Percentiles rank a stretch among this genome's conserved stretches.
phyloP scores from a whole-genome alignment of 1,140 invertebrate genomes.

The Atta texana region DNA sequence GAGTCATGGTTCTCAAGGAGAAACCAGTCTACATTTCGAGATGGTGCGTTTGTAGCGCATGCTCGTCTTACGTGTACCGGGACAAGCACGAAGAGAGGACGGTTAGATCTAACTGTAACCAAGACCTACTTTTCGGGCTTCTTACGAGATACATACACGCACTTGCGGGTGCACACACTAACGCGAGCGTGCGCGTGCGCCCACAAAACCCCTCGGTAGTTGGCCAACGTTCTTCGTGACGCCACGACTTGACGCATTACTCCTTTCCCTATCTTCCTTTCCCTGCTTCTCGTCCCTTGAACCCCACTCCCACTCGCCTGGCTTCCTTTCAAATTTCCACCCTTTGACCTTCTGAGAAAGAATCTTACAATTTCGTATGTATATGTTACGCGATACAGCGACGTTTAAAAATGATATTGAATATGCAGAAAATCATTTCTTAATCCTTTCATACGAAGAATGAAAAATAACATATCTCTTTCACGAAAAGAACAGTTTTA shows the following conservation, averaged over 20 bases:
- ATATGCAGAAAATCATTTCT: neutral
- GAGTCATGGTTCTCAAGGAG: neutral
- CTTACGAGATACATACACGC: constrained; percentile 15
- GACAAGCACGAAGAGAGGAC: constrained; percentile 70
- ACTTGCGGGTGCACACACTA: neutral
- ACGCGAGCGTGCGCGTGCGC: neutral
- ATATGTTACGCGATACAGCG: neutral
- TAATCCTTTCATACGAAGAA: neutral
- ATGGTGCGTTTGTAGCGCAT: neutral
- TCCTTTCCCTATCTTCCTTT: constrained; percentile 25
- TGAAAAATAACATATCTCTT: too few species aligned
- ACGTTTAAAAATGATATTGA: neutral
- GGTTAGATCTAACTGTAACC: constrained; percentile 85
- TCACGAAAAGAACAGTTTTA: too few species aligned
- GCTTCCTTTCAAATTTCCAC: constrained; percentile 63
- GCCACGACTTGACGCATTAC: constrained; percentile 7
- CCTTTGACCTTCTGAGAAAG: constrained; percentile 45
- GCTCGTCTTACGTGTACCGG: constrained; percentile 46
- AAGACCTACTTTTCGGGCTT: constrained; percentile 82
- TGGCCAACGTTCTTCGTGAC: constrained; percentile 45
- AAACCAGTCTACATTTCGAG: neutral
- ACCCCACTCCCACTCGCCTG: constrained; percentile 63
- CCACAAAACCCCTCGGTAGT: constrained; percentile 8
- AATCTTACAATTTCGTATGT: constrained; percentile 14
- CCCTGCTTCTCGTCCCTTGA: constrained; percentile 67